phyloP scores from a whole-genome alignment of 92 coral and sea anemone species.

The Umimayanthus kanabou region DNA sequence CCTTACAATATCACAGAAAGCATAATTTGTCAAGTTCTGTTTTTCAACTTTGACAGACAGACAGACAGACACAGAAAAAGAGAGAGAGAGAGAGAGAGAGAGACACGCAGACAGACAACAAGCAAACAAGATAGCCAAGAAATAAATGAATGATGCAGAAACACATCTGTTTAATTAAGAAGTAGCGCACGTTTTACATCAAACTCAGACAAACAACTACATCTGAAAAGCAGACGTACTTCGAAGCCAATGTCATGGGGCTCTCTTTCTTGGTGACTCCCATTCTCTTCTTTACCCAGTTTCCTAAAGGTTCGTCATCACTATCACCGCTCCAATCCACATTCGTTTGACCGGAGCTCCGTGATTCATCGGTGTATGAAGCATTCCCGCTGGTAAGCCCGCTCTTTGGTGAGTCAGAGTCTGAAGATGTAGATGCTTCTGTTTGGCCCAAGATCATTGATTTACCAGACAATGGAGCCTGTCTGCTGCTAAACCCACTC shows the following conservation, averaged over 20 bases:
- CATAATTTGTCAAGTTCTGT: background rate
- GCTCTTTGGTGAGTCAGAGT: background rate
- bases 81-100: background rate
- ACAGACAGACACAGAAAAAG: background rate
- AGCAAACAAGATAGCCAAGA: background rate
- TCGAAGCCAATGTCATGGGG: background rate
- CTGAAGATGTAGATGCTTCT: background rate
- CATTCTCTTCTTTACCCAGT: constrained; percentile 1
- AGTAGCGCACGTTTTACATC: no score
- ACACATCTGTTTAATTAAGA: background rate
- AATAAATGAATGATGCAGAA: background rate
- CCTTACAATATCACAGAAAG: background rate
- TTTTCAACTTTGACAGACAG: background rate
- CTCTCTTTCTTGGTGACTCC: background rate
- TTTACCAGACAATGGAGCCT: no score
- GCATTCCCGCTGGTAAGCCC: background rate
- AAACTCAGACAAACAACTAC: background rate
- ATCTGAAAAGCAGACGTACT: background rate
- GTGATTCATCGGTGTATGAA: background rate
- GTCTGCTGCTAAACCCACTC: background rate
- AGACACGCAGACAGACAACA: background rate
- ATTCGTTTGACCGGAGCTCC: background rate
- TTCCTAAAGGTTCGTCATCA: constrained; percentile 31
- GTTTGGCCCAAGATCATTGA: no score
- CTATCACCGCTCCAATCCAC: background rate